These are phyloP conservation scores for Pantelozetes paolii DNA, from an alignment of 2,888 invertebrate species.

Conservation along the genomic window DNA sequence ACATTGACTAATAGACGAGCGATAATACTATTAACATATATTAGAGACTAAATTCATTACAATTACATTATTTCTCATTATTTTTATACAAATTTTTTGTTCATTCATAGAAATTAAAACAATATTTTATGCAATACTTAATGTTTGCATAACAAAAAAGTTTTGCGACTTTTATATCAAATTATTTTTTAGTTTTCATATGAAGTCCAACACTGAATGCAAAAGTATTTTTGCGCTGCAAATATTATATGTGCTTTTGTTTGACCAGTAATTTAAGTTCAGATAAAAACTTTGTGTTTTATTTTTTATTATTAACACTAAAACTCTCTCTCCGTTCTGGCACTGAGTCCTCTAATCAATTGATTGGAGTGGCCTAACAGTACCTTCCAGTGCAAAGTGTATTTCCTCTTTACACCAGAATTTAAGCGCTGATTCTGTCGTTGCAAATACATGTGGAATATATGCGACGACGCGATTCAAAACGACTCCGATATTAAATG, in stretches of 20 bases:
- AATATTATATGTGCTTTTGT: neutral
- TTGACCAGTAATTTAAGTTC: too few relatives aligned
- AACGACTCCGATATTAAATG: neutral
- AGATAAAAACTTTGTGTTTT: too few relatives aligned
- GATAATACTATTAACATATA: conserved; percentile 36
- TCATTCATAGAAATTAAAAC: neutral
- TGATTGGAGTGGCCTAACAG: neutral
- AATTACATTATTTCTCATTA: conserved; percentile 15
- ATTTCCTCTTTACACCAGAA: neutral
- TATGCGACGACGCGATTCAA: conserved; percentile 26
- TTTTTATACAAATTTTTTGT: neutral
- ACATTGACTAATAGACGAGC: conserved; percentile 31
- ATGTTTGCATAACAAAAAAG: too few relatives aligned
- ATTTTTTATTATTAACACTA: too few relatives aligned
- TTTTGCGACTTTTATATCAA: too few relatives aligned
- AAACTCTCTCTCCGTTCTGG: too few relatives aligned
- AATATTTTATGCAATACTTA: too few relatives aligned
- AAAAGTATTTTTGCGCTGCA: too few relatives aligned
- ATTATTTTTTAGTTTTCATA: neutral
- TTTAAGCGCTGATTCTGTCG: neutral
- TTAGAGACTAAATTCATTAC: conserved; percentile 29
- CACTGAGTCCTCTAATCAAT: neutral
- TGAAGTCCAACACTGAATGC: neutral
- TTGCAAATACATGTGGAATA: neutral
- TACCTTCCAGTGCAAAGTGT: conserved; percentile 18